Percentiles rank a stretch among this genome's conserved stretches.
These are phyloP conservation scores for Mythimna vitellina DNA, from an alignment of 2,888 invertebrate genomes.

Conservation along the genomic window DNA sequence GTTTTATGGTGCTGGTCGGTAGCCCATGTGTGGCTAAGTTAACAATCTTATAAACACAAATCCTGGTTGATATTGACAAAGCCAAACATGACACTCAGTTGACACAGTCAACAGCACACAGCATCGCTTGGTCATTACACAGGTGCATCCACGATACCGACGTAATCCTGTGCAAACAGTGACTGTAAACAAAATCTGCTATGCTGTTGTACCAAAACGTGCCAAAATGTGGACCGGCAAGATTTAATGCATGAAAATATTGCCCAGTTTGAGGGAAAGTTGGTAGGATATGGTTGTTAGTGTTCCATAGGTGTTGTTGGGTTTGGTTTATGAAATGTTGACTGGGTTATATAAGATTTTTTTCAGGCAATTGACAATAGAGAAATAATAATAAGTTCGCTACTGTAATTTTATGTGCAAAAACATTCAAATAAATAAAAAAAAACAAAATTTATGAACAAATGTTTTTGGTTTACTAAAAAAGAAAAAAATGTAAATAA, in stretches of 20 bases:
- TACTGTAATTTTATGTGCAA: too few relatives aligned
- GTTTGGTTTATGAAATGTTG: background rate
- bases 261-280: slow-evolving; percentile 14
- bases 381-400: too few relatives aligned
- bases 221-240: slow-evolving; percentile 33
- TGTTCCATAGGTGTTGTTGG: slow-evolving; percentile 15
- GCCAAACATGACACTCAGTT: slow-evolving; percentile 10
- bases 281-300: background rate
- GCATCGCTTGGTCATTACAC: slow-evolving; percentile 22
- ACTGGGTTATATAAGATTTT: background rate
- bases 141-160: slow-evolving; percentile 16
- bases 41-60: background rate
- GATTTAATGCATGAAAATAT: slow-evolving; percentile 50
- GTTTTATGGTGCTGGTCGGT: too few relatives aligned
- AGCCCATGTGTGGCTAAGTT: too few relatives aligned
- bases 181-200: slow-evolving; percentile 26
- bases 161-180: slow-evolving; percentile 44
- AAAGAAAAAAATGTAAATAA: too few relatives aligned
- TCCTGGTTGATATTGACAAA: slow-evolving; percentile 11
- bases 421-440: too few relatives aligned
- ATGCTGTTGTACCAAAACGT: slow-evolving; percentile 24
- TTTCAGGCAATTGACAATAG: too few relatives aligned
- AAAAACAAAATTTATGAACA: too few relatives aligned
- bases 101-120: slow-evolving; percentile 7
- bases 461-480: too few relatives aligned